Conservation (phyloP, 2,888 invertebrate species). For the Villa cingulata region DNA sequence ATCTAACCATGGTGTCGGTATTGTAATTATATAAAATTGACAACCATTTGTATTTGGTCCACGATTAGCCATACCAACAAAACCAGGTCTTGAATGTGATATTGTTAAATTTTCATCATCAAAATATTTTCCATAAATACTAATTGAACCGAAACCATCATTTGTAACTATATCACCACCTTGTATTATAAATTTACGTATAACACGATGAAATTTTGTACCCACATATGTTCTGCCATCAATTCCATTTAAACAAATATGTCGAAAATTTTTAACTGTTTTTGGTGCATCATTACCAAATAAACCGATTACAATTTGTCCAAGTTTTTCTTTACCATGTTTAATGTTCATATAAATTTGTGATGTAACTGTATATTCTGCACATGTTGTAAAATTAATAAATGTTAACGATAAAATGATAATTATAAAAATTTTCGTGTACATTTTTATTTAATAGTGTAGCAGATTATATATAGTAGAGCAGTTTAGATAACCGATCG, state of each 20-base stretch:
- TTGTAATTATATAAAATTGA: constrained; percentile 88
- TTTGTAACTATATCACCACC: constrained; percentile 69
- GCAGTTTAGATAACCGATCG: no score
- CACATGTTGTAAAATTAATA: constrained; percentile 16
- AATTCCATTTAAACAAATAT: constrained; percentile 62
- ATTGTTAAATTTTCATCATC: constrained; percentile 75
- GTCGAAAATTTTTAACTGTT: constrained; percentile 74
- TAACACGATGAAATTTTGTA: constrained; percentile 68
- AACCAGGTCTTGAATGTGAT: constrained; percentile 68
- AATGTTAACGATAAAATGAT: not conserved
- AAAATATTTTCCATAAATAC: constrained; percentile 75
- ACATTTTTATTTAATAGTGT: constrained; percentile 6
- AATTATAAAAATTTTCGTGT: not conserved
- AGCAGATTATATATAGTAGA: no score
- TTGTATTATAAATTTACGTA: constrained; percentile 85
- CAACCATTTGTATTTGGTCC: constrained; percentile 85
- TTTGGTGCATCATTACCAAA: constrained; percentile 67
- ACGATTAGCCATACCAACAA: constrained; percentile 84
- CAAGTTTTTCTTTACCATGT: constrained; percentile 55
- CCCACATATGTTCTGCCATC: constrained; percentile 66
- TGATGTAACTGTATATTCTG: constrained; percentile 58
- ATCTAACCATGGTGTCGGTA: constrained; percentile 78
- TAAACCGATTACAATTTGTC: constrained; percentile 72
- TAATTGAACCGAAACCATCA: constrained; percentile 72
- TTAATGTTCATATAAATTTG: constrained; percentile 72